phyloP scores from a whole-genome alignment of 2,113 vertebrate genomes.

The Leptosomus discolor region DNA sequence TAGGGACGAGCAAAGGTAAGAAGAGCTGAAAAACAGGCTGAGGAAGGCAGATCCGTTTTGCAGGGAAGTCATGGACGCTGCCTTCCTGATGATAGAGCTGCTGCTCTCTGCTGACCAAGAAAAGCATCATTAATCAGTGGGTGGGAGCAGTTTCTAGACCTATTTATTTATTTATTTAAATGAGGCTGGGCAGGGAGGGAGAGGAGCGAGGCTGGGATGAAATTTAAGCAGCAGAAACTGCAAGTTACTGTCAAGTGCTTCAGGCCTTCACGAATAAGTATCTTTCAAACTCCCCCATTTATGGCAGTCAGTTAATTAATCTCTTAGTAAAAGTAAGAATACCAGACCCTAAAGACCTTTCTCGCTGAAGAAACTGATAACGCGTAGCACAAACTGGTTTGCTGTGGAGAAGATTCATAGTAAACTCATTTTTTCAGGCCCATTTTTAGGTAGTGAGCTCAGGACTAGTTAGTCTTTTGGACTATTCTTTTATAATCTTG shows the following conservation, averaged over 20 bases:
- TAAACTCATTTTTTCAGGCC: neutral
- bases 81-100: neutral
- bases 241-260: neutral
- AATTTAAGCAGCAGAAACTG: neutral
- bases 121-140: neutral
- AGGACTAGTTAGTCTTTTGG: neutral
- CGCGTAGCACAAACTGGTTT: rapidly evolving
- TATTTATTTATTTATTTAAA: neutral
- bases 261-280: neutral
- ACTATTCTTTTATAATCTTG: neutral
- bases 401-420: neutral
- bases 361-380: neutral
- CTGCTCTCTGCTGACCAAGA: neutral
- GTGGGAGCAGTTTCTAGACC: neutral
- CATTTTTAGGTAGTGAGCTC: neutral
- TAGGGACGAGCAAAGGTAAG: neutral
- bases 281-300: neutral
- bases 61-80: neutral
- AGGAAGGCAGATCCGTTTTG: neutral
- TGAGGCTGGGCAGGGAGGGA: rapidly evolving
- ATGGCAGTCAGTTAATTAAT: neutral
- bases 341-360: neutral
- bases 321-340: neutral
- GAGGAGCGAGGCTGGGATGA: neutral
- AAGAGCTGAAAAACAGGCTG: neutral